Percentiles rank a stretch among this genome's conserved stretches.
phyloP scores from a whole-genome alignment of 1,140 invertebrate genomes.

The Brachionus sp. region DNA sequence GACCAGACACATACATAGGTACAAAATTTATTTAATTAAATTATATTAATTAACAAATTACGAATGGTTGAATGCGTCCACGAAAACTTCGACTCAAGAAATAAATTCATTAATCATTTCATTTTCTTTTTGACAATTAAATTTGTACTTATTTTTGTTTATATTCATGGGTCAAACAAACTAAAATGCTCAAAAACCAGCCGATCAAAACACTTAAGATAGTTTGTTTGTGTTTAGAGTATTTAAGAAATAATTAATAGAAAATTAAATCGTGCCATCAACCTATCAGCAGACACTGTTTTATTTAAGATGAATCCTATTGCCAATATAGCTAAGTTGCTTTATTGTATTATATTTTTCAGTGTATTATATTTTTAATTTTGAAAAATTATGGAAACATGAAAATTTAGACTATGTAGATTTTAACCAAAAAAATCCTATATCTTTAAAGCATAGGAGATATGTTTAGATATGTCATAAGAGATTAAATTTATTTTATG shows the following conservation, averaged over 20 bases:
- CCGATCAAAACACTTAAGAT: neutral
- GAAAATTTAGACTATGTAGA: too few species aligned
- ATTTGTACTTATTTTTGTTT: slow-evolving; percentile 7
- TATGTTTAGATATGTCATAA: too few species aligned
- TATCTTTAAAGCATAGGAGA: too few species aligned
- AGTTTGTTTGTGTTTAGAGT: neutral
- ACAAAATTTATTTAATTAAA: neutral
- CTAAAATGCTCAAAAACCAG: neutral
- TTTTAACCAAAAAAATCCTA: too few species aligned
- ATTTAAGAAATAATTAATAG: neutral
- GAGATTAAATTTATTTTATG: too few species aligned
- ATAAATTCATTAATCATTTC: slow-evolving; percentile 18
- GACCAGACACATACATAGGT: neutral
- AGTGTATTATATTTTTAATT: too few species aligned
- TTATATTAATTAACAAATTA: slow-evolving; percentile 21
- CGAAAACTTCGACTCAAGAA: neutral
- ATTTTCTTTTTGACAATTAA: slow-evolving; percentile 7
- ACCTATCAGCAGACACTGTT: neutral
- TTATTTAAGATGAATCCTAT: too few species aligned
- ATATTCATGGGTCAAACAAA: neutral
- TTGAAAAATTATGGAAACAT: too few species aligned
- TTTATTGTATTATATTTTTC: too few species aligned
- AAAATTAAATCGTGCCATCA: neutral
- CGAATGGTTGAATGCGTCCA: neutral
- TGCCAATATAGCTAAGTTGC: too few species aligned